A percentile compares a stretch with the other conserved stretches of the same genome.
Conservation (phyloP, 2,797 vertebrate species). For the Sciurus vulgaris region DNA sequence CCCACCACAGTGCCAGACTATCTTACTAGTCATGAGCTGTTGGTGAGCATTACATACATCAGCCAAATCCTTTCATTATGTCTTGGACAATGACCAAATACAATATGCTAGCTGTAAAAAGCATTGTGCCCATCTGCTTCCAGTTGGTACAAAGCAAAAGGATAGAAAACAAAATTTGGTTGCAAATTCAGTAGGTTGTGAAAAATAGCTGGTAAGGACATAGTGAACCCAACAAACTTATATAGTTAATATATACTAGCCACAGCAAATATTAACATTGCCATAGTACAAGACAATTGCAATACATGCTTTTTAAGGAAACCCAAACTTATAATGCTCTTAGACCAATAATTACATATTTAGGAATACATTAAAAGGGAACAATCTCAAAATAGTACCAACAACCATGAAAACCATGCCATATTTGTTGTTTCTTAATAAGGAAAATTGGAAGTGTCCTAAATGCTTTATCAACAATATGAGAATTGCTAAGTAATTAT, state of each 20-base stretch:
- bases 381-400: constrained; percentile 15
- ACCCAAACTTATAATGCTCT: background rate
- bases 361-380: background rate
- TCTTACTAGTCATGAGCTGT: background rate
- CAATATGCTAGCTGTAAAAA: constrained; percentile 56
- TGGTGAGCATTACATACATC: background rate
- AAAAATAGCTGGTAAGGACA: constrained; percentile 12
- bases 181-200: constrained; percentile 4
- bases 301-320: constrained; percentile 21
- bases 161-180: background rate
- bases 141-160: background rate
- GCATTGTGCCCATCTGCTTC: constrained; percentile 19
- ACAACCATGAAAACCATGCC: background rate
- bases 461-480: background rate
- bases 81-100: constrained; percentile 35
- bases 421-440: background rate
- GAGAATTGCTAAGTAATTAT: constrained; percentile 30
- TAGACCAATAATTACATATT: constrained; percentile 35
- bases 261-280: background rate
- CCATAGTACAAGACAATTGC: constrained; percentile 11
- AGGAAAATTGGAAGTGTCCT: constrained; percentile 26
- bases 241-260: background rate
- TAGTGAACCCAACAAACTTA: background rate
- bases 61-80: constrained; percentile 28
- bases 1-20: background rate